These are phyloP conservation scores for Lates calcarifer DNA, from an alignment of 2,113 vertebrate species.

Conservation along the genomic window DNA sequence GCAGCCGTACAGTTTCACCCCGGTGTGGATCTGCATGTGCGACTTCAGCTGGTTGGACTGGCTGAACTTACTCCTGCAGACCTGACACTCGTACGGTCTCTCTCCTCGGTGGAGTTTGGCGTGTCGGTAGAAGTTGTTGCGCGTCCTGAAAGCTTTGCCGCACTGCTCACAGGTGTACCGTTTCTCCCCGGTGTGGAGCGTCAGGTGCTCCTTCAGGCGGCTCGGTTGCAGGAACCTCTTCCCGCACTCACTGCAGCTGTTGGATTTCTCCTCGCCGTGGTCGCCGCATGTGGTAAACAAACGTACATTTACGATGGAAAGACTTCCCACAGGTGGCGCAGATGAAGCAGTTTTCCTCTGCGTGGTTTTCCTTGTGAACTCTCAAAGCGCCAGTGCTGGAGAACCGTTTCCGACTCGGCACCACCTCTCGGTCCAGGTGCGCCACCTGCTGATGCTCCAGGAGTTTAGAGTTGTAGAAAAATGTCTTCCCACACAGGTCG, in stretches of 20 bases:
- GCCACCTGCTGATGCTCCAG: not conserved
- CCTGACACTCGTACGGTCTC: too few relatives aligned
- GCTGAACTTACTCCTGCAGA: too few relatives aligned
- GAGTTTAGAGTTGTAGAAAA: constrained; percentile 1
- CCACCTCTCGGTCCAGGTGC: not conserved
- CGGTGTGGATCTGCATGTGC: too few relatives aligned
- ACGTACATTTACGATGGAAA: not conserved
- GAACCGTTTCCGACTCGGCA: not conserved
- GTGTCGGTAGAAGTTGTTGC: too few relatives aligned
- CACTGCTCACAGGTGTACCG: too few relatives aligned
- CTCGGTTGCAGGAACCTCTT: not conserved
- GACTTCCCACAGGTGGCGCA: not conserved
- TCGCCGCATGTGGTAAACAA: not conserved
- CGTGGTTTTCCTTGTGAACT: not conserved
- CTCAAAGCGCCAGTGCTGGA: not conserved
- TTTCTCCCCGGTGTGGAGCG: not conserved
- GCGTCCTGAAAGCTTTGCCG: too few relatives aligned
- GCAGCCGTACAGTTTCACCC: too few relatives aligned
- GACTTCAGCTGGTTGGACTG: too few relatives aligned
- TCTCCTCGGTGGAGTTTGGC: too few relatives aligned
- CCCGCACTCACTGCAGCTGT: not conserved
- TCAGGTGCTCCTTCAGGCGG: constrained; percentile 1
- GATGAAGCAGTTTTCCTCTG: not conserved
- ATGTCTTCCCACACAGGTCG: not conserved
- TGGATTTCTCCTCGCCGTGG: not conserved